Base-by-base conservation (phyloP, 2,113 vertebrate species). In the Embiotoca jacksoni region DNA sequence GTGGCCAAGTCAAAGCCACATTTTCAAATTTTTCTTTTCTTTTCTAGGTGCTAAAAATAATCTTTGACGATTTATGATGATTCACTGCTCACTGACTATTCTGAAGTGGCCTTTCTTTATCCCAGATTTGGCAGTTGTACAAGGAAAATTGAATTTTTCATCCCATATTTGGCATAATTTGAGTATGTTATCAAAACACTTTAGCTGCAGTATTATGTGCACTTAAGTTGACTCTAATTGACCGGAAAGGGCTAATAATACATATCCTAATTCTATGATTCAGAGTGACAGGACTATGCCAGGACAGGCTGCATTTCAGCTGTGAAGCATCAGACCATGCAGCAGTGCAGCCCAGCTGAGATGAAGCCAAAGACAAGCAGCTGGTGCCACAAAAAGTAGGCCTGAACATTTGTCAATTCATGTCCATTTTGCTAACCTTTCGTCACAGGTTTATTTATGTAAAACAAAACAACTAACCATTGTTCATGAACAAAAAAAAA, bases 1-100 rank as follows among this genome's bases (percentile, higher is more conserved):
- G 15, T 50, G 62, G 63, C 70, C 70, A 67, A 62, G 69, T 72
- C 56, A 71, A 81, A 62, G 61, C 31, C 44, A 69, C 62, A 74
- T 78, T 7, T 31, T 70, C 60, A 62, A 16, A 47, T 66, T 13
- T 5, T 6, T 64, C 54, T 64, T 31, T 85, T 9, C 16, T 79
- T 75, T 50, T 69, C 6, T 23, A 23, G 23, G 23, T 23, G 11
- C 67, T 50, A 46, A 72, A 61, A 63, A 64, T 33, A 30, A 62
- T 70, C 52, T 60, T 37, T 67, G n/a, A 79, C 58, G 57, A 71
- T 30, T 32, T 37, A 39, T 32, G 67, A 75, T 72, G 59, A 78
- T 10, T 75, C 49, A 70, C 33, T 35, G 61, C 55, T 76, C 33
- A 62, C 31, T 56, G 47, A 49, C 32, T 84, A 23, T 60, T 70